Conservation (phyloP, 2,888 invertebrate genomes). For the Cephonodes hylas region DNA sequence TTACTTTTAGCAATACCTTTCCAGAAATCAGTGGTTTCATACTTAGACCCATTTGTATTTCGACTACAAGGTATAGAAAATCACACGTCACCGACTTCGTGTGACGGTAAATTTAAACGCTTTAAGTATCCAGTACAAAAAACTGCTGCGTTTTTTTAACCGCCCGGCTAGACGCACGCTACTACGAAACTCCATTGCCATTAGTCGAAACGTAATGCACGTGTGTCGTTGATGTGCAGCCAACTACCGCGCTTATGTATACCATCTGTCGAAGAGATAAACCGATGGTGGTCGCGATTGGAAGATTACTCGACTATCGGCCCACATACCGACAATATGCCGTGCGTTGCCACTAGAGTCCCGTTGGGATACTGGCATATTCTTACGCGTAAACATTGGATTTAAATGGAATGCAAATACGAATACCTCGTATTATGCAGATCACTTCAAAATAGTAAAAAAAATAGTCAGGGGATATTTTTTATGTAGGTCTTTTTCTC, state of each 20-base stretch:
- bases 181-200: not conserved
- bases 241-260: not conserved
- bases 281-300: constrained; percentile 7
- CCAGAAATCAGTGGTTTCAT: too few relatives aligned
- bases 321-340: not conserved
- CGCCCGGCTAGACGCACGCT: not conserved
- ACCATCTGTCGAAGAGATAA: constrained; percentile 9
- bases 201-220: constrained; percentile 11
- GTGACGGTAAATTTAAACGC: too few relatives aligned
- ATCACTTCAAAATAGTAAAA: too few relatives aligned
- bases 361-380: not conserved
- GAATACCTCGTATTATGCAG: too few relatives aligned
- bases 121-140: too few relatives aligned
- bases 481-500: too few relatives aligned
- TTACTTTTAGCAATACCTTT: too few relatives aligned
- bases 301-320: constrained; percentile 2
- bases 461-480: too few relatives aligned
- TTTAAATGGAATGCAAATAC: too few relatives aligned
- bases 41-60: too few relatives aligned
- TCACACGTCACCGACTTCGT: too few relatives aligned
- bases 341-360: not conserved
- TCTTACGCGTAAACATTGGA: not conserved
- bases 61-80: too few relatives aligned
- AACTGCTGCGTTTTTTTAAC: not conserved
- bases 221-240: constrained; percentile 12